phyloP scores from a whole-genome alignment of 1,140 invertebrate species.

The Oreohelix idahoensis region DNA sequence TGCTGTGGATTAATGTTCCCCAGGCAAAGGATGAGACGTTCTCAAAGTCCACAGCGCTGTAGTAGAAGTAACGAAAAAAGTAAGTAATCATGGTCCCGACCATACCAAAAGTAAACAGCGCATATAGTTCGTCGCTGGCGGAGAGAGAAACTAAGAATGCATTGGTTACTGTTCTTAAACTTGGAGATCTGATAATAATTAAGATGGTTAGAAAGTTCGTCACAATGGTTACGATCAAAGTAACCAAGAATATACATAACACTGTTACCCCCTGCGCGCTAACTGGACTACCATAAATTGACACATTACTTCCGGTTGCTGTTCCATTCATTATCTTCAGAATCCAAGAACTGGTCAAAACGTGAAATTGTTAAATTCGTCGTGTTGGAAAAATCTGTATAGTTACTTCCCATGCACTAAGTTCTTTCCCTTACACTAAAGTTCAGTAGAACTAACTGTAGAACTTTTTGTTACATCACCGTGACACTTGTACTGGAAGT shows the following conservation, averaged over 20 bases:
- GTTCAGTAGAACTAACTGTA: too few relatives aligned
- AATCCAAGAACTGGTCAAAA: too few relatives aligned
- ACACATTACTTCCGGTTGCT: too few relatives aligned
- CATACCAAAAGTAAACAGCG: background rate
- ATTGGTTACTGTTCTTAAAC: background rate
- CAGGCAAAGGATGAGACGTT: background rate
- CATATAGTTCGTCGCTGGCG: constrained; percentile 1
- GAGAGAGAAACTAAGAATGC: constrained; percentile 2
- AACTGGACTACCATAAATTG: too few relatives aligned
- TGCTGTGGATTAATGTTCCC: constrained; percentile 12
- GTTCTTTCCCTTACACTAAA: too few relatives aligned
- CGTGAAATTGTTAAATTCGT: too few relatives aligned
- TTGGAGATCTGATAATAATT: background rate
- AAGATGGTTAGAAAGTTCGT: constrained; percentile 6
- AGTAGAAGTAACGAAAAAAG: background rate
- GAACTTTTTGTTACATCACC: too few relatives aligned
- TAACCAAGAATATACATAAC: background rate
- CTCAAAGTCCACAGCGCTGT: background rate
- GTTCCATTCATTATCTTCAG: too few relatives aligned
- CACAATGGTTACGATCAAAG: background rate
- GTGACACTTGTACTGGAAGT: too few relatives aligned
- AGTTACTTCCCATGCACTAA: too few relatives aligned
- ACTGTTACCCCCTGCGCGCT: too few relatives aligned
- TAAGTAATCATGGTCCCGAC: background rate
- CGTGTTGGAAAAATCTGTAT: too few relatives aligned